These are phyloP conservation scores for Noturus placidus DNA, from an alignment of 2,113 vertebrate species.

Conservation along the genomic window DNA sequence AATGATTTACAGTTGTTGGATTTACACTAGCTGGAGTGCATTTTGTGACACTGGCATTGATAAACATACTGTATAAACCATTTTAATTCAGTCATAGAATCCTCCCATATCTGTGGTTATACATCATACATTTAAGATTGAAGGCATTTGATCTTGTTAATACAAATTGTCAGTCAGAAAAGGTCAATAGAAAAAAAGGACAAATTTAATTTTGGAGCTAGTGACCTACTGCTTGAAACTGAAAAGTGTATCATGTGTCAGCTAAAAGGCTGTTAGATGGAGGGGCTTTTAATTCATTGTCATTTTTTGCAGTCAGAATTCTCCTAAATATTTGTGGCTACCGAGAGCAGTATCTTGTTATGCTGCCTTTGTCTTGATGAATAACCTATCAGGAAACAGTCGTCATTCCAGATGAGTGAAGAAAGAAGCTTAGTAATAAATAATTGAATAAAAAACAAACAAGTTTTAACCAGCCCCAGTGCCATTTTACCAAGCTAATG, in stretches of 20 bases:
- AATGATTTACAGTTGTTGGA: background rate
- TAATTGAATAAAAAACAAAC: background rate
- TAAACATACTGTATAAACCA: background rate
- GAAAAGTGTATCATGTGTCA: background rate
- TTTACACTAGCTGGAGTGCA: background rate
- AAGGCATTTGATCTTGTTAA: background rate
- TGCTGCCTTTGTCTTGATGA: background rate
- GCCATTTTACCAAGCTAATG: slow-evolving; percentile 23
- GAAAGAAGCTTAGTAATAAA: background rate
- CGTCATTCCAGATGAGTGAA: background rate
- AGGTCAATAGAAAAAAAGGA: background rate
- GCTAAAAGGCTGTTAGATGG: background rate
- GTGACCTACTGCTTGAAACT: background rate
- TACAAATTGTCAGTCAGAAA: background rate
- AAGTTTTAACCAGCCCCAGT: background rate
- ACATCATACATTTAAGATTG: background rate
- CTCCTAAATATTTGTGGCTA: background rate
- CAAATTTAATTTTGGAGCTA: background rate
- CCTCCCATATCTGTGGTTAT: background rate
- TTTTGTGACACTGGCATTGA: background rate
- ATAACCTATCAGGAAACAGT: background rate
- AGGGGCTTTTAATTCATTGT: background rate
- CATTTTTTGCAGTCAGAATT: background rate
- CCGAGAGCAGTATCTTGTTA: background rate
- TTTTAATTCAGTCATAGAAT: background rate